phyloP scores from a whole-genome alignment of 30 jellyfish, hydroid and myxozoan species.

The Phacellophora camtschatica region DNA sequence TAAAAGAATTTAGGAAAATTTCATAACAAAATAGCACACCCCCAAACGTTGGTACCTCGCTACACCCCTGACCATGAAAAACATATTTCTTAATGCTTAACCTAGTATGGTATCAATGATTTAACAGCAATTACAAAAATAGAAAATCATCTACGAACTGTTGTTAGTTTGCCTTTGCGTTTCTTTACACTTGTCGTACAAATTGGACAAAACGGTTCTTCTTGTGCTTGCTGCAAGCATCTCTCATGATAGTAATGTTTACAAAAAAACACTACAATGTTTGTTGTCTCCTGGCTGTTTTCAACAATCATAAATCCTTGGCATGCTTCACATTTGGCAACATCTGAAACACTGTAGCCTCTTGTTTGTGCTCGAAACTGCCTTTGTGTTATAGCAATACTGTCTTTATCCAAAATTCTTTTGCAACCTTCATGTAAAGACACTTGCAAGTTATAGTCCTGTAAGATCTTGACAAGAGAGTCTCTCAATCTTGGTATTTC shows the following conservation, averaged over 20 bases:
- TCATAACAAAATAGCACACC: no score
- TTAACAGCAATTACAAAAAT: no score
- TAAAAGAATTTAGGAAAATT: no score
- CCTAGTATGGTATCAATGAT: no score
- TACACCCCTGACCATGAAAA: no score
- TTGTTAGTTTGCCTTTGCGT: no score
- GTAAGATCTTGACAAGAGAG: conserved; percentile 92
- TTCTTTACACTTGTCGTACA: conserved; percentile 54
- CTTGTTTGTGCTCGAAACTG: conserved; percentile 74
- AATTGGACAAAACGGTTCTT: conserved; percentile 72
- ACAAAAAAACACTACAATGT: conserved; percentile 67
- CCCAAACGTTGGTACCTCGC: no score
- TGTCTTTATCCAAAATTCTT: conserved; percentile 50
- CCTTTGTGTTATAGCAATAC: conserved; percentile 79
- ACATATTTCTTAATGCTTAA: no score
- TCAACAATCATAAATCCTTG: conserved; percentile 75
- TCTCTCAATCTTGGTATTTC: conserved; percentile 87
- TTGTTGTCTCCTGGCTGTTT: conserved; percentile 72
- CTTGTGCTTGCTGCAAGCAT: conserved; percentile 76
- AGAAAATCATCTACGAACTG: no score
- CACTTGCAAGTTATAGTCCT: conserved; percentile 94
- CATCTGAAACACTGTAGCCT: conserved; percentile 78
- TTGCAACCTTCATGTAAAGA: conserved; percentile 93
- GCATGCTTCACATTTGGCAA: conserved; percentile 76
- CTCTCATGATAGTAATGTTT: conserved; percentile 76